Base-by-base conservation (phyloP, 2,113 vertebrate genomes). In the Oryzias javanicus region DNA sequence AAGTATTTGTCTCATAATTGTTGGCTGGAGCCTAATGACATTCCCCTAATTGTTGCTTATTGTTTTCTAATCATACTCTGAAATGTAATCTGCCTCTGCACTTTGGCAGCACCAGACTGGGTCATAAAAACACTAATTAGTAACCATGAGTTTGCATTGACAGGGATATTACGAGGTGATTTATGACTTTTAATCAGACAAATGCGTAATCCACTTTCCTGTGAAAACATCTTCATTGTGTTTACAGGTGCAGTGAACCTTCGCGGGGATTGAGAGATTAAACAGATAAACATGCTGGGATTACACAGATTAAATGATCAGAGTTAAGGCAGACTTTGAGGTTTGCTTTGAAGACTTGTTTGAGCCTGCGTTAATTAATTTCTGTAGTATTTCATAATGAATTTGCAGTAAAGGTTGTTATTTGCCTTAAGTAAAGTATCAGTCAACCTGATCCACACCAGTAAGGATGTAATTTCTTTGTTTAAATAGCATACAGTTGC, bases 131-230 rank as follows among this genome's bases (percentile, higher is more conserved):
- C 57, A 75, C 60, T 60, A 74, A 80, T 83, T 79, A 76, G 53
- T 47, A 74, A 70, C 24, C 74, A 67, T 72, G 64, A 64, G 48
- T 74, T 74, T 69, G 58, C 19, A 59, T 56, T 74, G 74, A 86
- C 72, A 64, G 60, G 54, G 54, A 62, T 64, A 74, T 80, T 53
- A 79, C 47, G 4, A 55, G 52, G 22, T 72, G 74, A 84, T 86
- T 80, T 68, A 80, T 57, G 76, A 63, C 73, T 80, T 78, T 67
- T 76, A 79, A 55, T 81, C 74, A 80, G 48, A 73, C 20, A 60
- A 55, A 76, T 2, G 35, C 25, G 54, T 74, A 82, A 80, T 84
- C 84, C 53, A 52, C 68, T 76, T 84, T 78, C 66, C 74, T 64
- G 66, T 60, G 52, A 74, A 80, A 71, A 64, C 64, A 59, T 69